These are phyloP conservation scores for Catharus bicknelli DNA, from an alignment of 2,113 vertebrate genomes.

Conservation along the genomic window DNA sequence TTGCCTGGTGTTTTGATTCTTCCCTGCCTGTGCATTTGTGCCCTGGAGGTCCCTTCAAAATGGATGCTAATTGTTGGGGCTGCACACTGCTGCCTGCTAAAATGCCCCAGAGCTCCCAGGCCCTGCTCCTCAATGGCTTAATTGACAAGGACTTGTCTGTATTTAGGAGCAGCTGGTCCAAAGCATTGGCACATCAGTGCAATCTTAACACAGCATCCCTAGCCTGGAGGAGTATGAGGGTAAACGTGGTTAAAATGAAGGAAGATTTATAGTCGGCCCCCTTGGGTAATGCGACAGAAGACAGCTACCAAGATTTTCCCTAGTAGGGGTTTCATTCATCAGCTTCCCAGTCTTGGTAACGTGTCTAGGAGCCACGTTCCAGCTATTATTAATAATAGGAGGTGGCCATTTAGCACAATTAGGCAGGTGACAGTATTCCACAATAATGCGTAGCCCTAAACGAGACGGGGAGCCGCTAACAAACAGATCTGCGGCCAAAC, in stretches of 20 bases:
- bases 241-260: conserved; percentile 94
- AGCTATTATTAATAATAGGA: conserved; percentile 86
- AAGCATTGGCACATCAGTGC: conserved; percentile 93
- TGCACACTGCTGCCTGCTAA: conserved; percentile 87
- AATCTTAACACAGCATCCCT: conserved; percentile 94
- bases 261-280: conserved; percentile 97
- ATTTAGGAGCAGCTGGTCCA: conserved; percentile 98
- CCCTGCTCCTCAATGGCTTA: conserved; percentile 97
- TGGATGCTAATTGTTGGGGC: conserved; percentile 98
- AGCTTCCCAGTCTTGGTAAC: conserved; percentile 71
- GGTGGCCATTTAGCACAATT: conserved; percentile 80
- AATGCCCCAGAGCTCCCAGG: conserved; percentile 87
- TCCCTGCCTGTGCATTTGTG: conserved; percentile 85
- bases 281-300: conserved; percentile 87
- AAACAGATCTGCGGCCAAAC: conserved; percentile 38
- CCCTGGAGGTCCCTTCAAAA: conserved; percentile 91
- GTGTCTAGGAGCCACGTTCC: conserved; percentile 76
- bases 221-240: conserved; percentile 82
- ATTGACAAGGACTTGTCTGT: conserved; percentile 99
- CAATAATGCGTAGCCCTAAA: conserved; percentile 58
- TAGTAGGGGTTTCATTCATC: conserved; percentile 81
- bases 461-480: background rate
- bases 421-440: conserved; percentile 90
- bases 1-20: conserved; percentile 82
- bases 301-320: conserved; percentile 91